These are phyloP conservation scores for Phyto melanocephala DNA, from an alignment of 2,888 invertebrate genomes.

Conservation along the genomic window DNA sequence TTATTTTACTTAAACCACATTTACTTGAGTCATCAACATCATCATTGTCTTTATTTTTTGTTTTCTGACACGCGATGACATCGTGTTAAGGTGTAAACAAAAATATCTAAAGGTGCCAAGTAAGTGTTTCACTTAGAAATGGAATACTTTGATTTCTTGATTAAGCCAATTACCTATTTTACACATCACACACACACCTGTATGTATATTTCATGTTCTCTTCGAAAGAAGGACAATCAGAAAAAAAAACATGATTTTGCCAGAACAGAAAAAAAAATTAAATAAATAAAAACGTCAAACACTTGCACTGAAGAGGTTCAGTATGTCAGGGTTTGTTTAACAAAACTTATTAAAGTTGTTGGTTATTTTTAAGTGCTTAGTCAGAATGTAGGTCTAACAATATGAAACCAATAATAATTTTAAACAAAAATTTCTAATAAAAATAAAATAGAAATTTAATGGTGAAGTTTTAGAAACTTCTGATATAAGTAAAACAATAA, in stretches of 20 bases:
- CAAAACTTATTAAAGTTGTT: background rate
- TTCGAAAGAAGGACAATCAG: background rate
- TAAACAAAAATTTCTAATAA: too few species aligned
- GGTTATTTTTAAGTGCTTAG: background rate
- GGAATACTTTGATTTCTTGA: slow-evolving; percentile 59
- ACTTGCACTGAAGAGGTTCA: slow-evolving; percentile 18
- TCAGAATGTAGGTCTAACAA: background rate
- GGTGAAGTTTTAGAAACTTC: too few species aligned
- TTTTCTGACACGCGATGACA: slow-evolving; percentile 22
- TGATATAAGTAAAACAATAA: too few species aligned
- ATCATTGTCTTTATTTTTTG: background rate
- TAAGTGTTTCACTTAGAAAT: slow-evolving; percentile 50
- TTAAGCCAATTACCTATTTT: slow-evolving; percentile 41
- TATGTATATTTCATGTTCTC: background rate
- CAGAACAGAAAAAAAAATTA: background rate
- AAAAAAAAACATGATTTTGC: slow-evolving; percentile 10
- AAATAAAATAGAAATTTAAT: too few species aligned
- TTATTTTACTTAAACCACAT: background rate
- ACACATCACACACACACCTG: background rate
- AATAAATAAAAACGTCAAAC: background rate
- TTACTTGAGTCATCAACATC: slow-evolving; percentile 37
- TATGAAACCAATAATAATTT: background rate
- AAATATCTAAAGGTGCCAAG: slow-evolving; percentile 46
- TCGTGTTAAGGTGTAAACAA: slow-evolving; percentile 45
- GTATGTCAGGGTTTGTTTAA: background rate